phyloP scores from a whole-genome alignment of 2,797 vertebrate species.

The Anolis apletophallus region DNA sequence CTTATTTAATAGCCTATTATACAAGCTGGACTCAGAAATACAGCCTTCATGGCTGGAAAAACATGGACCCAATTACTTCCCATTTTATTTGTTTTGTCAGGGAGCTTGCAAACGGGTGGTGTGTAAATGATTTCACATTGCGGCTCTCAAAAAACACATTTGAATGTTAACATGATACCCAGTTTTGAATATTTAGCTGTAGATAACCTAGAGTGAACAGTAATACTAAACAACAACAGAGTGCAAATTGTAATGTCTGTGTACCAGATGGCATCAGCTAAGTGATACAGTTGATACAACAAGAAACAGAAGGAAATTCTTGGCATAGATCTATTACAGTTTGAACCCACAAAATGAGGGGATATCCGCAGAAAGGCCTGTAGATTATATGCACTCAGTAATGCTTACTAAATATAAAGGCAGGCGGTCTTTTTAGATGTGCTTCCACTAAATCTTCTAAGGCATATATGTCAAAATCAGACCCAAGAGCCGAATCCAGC shows the following conservation, averaged over 20 bases:
- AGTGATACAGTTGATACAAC: slow-evolving; percentile 69
- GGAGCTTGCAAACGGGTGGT: background rate
- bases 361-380: slow-evolving; percentile 37
- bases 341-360: slow-evolving; percentile 36
- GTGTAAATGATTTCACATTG: slow-evolving; percentile 44
- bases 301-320: slow-evolving; percentile 79
- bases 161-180: slow-evolving; percentile 39
- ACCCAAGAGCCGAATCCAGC: too few species aligned
- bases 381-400: slow-evolving; percentile 36
- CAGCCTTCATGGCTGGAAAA: slow-evolving; percentile 19
- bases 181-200: slow-evolving; percentile 65
- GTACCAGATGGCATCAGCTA: slow-evolving; percentile 83
- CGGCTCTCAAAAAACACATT: slow-evolving; percentile 57
- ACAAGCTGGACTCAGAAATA: slow-evolving; percentile 16
- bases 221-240: slow-evolving; percentile 47
- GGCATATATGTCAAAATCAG: too few species aligned
- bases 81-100: slow-evolving; percentile 26
- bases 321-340: slow-evolving; percentile 52
- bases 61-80: background rate
- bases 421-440: background rate
- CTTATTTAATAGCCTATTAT: slow-evolving; percentile 18
- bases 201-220: slow-evolving; percentile 78
- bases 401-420: slow-evolving; percentile 47
- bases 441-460: slow-evolving; percentile 6
- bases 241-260: slow-evolving; percentile 83